phyloP scores from a whole-genome alignment of 1,140 invertebrate species.

The Drosophila virilis region DNA sequence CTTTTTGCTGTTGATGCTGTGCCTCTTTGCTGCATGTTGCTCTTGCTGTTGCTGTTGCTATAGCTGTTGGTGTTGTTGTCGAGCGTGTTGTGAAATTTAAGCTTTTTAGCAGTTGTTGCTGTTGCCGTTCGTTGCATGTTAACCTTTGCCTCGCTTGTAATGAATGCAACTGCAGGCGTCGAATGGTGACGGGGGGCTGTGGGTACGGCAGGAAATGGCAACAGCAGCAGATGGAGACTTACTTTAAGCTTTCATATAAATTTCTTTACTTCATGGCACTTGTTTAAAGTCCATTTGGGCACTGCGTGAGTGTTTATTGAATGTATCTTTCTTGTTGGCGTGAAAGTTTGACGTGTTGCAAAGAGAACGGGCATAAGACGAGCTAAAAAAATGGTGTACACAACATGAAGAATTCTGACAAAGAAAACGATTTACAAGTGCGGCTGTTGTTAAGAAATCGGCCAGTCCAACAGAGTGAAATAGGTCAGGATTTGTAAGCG shows the following conservation, averaged over 20 bases:
- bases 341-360: conserved; percentile 43
- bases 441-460: too few species aligned
- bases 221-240: conserved; percentile 65
- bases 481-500: too few species aligned
- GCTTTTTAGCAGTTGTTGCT: conserved; percentile 79
- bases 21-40: conserved; percentile 27
- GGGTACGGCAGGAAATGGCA: conserved; percentile 7
- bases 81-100: conserved; percentile 82
- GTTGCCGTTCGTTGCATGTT: conserved; percentile 74
- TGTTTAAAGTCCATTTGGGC: conserved; percentile 80
- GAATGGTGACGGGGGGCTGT: conserved; percentile 21
- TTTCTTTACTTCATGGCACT: conserved; percentile 76
- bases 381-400: conserved; percentile 3
- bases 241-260: conserved; percentile 79
- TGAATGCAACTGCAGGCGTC: conserved; percentile 72
- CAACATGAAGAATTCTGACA: conserved; percentile 8
- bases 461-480: too few species aligned
- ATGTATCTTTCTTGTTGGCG: conserved; percentile 49
- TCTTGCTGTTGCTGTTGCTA: conserved; percentile 19
- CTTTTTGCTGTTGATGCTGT: conserved; percentile 43
- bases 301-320: conserved; percentile 80
- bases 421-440: conserved; percentile 1
- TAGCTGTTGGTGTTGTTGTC: conserved; percentile 46
- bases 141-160: conserved; percentile 81
- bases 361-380: background rate